Evolutionary conservation across 1,140 invertebrate genomes (phyloP).

Genomic region (Colletes gigas): DNA sequence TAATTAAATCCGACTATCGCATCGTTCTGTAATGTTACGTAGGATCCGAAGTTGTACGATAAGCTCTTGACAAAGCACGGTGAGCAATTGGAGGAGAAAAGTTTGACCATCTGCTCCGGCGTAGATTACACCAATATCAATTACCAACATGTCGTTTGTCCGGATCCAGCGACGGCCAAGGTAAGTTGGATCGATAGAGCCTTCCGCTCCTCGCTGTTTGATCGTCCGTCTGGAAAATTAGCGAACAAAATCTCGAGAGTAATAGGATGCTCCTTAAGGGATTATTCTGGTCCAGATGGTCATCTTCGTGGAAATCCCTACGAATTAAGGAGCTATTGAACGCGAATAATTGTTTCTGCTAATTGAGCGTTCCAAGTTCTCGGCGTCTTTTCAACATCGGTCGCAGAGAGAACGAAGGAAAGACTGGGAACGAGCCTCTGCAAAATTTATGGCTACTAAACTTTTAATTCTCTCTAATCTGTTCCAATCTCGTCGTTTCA

Average conservation of each 20-base stretch:
- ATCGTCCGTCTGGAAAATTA: slow-evolving; percentile 6
- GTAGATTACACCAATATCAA: slow-evolving; percentile 99
- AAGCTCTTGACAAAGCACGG: slow-evolving; percentile 90
- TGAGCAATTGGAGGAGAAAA: slow-evolving; percentile 94
- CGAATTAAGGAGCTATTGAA: no score
- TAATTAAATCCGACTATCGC: neutral
- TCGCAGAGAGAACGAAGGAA: no score
- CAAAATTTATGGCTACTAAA: no score
- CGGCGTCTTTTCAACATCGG: no score
- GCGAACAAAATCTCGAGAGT: neutral
- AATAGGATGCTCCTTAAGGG: neutral
- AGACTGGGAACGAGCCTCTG: no score
- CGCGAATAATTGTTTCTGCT: no score
- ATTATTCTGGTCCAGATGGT: neutral
- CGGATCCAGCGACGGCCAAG: slow-evolving; percentile 95
- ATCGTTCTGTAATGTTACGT: slow-evolving; percentile 36
- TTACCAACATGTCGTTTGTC: slow-evolving; percentile 97
- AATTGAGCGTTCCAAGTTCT: no score
- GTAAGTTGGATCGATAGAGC: slow-evolving; percentile 80
- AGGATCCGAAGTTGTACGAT: slow-evolving; percentile 93
- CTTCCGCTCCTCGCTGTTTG: neutral
- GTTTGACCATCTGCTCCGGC: slow-evolving; percentile 99
- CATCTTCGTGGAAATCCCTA: neutral
- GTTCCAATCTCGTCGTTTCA: no score
- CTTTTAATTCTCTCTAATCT: no score